Percentiles rank a stretch among this genome's conserved stretches.
phyloP scores from a whole-genome alignment of 1,140 invertebrate species.

The Penaeus indicus region DNA sequence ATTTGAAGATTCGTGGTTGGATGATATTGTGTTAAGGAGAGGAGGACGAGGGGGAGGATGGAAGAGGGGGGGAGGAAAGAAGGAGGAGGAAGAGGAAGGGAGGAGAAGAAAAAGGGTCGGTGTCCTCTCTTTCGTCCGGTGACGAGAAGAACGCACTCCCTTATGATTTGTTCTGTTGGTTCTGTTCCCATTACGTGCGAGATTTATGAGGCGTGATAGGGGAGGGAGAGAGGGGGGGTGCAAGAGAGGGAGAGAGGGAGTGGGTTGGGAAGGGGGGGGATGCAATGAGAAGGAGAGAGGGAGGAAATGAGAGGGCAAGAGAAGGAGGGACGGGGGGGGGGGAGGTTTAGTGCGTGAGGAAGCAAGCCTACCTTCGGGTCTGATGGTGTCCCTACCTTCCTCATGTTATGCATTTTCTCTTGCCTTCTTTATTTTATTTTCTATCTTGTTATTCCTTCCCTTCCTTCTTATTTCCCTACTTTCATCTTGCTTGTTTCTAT shows the following conservation, averaged over 20 bases:
- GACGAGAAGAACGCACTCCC: no score
- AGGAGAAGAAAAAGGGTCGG: no score
- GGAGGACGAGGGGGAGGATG: not conserved
- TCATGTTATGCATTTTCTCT: not conserved
- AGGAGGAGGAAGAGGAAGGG: not conserved
- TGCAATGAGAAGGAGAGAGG: conserved; percentile 14
- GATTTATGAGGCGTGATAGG: not conserved
- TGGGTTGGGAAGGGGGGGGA: no score
- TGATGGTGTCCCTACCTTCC: not conserved
- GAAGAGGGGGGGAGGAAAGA: not conserved
- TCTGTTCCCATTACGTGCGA: not conserved
- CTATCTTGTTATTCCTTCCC: not conserved
- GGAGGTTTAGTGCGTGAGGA: not conserved
- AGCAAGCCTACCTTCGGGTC: no score
- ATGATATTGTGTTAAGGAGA: not conserved
- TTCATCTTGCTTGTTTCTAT: not conserved
- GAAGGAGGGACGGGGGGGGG: not conserved
- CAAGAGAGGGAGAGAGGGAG: no score
- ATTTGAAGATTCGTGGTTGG: no score
- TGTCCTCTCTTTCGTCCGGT: no score
- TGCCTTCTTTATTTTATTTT: not conserved
- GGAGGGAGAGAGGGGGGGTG: not conserved
- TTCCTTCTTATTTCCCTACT: not conserved
- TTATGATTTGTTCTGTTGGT: conserved; percentile 7
- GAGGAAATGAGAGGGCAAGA: not conserved